Conservation (phyloP, 2,113 vertebrate species). For the Enhydra lutris region DNA sequence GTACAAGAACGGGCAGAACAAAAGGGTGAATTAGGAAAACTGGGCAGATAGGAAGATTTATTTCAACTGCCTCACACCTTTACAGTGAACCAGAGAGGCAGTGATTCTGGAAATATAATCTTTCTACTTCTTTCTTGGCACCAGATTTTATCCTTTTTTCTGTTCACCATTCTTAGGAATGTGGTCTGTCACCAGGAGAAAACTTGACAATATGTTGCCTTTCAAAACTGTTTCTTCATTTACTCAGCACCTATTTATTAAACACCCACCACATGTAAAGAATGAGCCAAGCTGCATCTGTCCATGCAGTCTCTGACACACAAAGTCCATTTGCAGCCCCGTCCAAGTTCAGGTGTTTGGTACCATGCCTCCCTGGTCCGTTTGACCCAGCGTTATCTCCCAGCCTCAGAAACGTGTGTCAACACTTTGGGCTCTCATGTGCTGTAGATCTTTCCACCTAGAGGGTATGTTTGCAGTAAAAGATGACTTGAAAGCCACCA, state of each 20-base stretch:
- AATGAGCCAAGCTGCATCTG: neutral
- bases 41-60: neutral
- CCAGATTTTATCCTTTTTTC: neutral
- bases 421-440: neutral
- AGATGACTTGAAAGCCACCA: neutral
- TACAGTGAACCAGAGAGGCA: neutral
- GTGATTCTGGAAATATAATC: neutral
- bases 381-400: neutral
- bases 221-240: neutral
- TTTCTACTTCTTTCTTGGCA: neutral
- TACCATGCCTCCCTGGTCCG: neutral
- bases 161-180: neutral
- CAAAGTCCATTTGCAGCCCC: neutral
- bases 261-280: neutral
- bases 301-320: neutral
- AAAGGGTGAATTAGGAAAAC: neutral
- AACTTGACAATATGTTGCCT: neutral
- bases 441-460: neutral
- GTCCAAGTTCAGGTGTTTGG: neutral
- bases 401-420: neutral
- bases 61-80: neutral
- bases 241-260: neutral
- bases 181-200: neutral
- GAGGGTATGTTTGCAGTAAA: neutral
- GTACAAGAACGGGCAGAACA: neutral